Evolutionary conservation across 2,888 invertebrate species (phyloP).

Genomic region (Apodemia hepburni): DNA sequence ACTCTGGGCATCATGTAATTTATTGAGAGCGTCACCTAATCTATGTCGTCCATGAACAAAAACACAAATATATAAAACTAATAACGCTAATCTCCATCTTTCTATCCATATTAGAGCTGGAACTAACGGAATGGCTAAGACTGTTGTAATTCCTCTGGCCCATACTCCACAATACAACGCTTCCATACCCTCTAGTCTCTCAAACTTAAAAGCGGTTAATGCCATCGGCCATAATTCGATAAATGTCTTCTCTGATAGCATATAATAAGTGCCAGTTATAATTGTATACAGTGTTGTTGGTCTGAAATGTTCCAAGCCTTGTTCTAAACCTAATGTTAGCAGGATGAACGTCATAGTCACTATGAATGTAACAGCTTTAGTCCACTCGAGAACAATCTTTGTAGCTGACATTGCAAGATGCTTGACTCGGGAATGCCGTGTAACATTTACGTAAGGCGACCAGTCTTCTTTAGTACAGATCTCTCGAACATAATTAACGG

Average conservation of each 20-base stretch:
- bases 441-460: constrained; percentile 87
- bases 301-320: constrained; percentile 86
- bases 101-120: constrained; percentile 78
- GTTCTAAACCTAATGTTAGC: constrained; percentile 86
- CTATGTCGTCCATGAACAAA: constrained; percentile 83
- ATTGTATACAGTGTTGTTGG: constrained; percentile 84
- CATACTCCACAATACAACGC: constrained; percentile 84
- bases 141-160: constrained; percentile 79
- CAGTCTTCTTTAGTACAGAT: constrained; percentile 87
- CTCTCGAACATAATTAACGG: constrained; percentile 87
- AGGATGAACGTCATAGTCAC: constrained; percentile 89
- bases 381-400: constrained; percentile 90
- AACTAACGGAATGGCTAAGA: constrained; percentile 77
- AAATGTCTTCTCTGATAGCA: constrained; percentile 86
- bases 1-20: constrained; percentile 80
- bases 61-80: constrained; percentile 83
- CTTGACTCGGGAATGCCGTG: constrained; percentile 85
- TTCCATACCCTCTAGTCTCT: constrained; percentile 86
- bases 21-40: constrained; percentile 73
- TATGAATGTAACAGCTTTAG: constrained; percentile 89
- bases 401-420: constrained; percentile 91
- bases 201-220: constrained; percentile 79
- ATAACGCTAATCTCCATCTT: constrained; percentile 78
- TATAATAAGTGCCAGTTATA: constrained; percentile 85
- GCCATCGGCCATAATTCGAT: constrained; percentile 82